Conservation (phyloP, 2,888 invertebrate genomes). For the Platycnemis pennipes region DNA sequence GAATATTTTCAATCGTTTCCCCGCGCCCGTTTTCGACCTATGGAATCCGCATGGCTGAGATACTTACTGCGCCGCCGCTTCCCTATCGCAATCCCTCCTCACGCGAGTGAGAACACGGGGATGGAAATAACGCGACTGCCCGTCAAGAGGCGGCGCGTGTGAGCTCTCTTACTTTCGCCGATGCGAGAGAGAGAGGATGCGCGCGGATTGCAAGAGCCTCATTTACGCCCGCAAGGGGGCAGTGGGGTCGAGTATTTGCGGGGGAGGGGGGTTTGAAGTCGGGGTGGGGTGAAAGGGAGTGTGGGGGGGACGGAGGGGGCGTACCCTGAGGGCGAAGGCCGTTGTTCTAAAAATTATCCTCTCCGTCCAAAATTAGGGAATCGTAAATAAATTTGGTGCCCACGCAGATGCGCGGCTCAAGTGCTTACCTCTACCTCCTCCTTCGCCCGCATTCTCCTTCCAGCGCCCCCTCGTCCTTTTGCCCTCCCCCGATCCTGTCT, state of each 20-base stretch:
- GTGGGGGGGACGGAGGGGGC: background rate
- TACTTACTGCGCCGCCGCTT: background rate
- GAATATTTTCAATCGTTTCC: background rate
- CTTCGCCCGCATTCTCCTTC: background rate
- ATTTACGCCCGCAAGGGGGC: too few species aligned
- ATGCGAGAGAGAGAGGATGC: background rate
- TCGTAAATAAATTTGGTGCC: conserved; percentile 39
- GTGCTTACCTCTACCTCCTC: background rate
- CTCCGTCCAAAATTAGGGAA: conserved; percentile 47
- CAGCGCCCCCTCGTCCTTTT: background rate
- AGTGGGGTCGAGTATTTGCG: too few species aligned
- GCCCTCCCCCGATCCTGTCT: background rate
- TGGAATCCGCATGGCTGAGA: background rate
- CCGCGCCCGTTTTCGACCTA: background rate
- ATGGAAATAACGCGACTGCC: conserved; percentile 3
- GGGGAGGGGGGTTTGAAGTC: background rate
- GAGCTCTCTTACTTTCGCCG: too few species aligned
- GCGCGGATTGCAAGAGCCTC: background rate
- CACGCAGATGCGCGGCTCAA: background rate
- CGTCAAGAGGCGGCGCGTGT: background rate
- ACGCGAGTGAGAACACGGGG: background rate
- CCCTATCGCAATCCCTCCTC: background rate
- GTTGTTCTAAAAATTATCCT: conserved; percentile 39
- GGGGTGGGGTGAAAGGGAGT: background rate
- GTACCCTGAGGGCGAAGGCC: conserved; percentile 5